Evolutionary conservation across 2,113 vertebrate species (phyloP).

Genomic region (Cromileptes altivelis): DNA sequence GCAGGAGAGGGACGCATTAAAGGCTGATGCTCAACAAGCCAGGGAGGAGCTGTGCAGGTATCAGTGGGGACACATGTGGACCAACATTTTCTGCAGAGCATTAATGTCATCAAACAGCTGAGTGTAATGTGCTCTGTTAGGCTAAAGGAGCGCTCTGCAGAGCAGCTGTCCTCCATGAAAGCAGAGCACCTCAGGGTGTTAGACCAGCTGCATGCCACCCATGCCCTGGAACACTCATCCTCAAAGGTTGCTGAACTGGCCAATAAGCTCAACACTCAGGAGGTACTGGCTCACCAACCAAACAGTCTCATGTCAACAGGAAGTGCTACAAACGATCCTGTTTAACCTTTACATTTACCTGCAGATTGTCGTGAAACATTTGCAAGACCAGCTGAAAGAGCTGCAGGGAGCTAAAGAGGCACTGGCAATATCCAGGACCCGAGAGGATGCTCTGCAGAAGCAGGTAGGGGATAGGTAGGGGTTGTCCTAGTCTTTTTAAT

Average conservation of each 20-base stretch:
- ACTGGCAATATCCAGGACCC: constrained; percentile 85
- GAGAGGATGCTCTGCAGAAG: constrained; percentile 90
- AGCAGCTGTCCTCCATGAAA: constrained; percentile 86
- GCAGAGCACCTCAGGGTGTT: constrained; percentile 86
- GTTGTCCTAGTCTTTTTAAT: not conserved
- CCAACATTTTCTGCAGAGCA: not conserved
- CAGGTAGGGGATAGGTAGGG: constrained; percentile 36
- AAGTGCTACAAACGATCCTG: not conserved
- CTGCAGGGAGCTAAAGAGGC: constrained; percentile 86
- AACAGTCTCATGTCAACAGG: not conserved
- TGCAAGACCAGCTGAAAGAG: constrained; percentile 89
- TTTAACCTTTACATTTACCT: not conserved
- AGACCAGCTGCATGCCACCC: constrained; percentile 85
- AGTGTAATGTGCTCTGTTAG: constrained; percentile 69
- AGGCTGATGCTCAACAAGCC: constrained; percentile 72
- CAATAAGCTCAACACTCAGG: constrained; percentile 88
- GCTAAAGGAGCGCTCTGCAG: constrained; percentile 80
- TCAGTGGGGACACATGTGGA: no score
- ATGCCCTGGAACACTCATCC: constrained; percentile 90
- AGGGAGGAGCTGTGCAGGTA: constrained; percentile 84
- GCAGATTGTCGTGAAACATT: constrained; percentile 89
- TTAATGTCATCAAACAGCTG: not conserved
- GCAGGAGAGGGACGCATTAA: constrained; percentile 83
- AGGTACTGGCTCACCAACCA: constrained; percentile 81
- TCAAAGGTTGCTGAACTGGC: constrained; percentile 90